Base-by-base conservation (phyloP, 2,113 vertebrate genomes). In the Neogobius melanostomus region DNA sequence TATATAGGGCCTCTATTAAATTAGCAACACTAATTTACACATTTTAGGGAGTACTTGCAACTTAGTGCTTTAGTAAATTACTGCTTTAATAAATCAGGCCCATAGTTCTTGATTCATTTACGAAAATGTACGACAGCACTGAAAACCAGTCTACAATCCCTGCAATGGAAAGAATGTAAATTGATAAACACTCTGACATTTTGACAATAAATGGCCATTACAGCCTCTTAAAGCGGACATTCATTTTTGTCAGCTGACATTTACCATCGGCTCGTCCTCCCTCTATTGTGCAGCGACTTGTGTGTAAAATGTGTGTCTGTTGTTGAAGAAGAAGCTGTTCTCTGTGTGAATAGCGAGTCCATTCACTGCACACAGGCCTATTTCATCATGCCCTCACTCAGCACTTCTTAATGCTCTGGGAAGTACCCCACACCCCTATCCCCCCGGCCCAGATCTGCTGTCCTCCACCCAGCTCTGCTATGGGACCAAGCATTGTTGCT, bases 371-470 rank as follows among this genome's bases (percentile, higher is more conserved):
- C 64, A 76, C 21, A 54, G 69, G 74, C 64, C 68, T n/a, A 44
- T 77, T 80, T 80, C 71, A 80, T 78, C 64, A 76, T 57, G 61
- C 69, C 70, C 60, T 86, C 80, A 84, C 80, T 81, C 81, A 81
- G 77, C 80, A 74, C 71, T 81, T 81, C 61, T 65, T 74, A 82
- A 77, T 69, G 62, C 74, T 74, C 5, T 52, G 73, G 85, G 80
- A 87, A 81, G 62, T 72, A 65, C 75, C 81, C 77, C 66, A 49
- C 71, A 7, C 70, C 48, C 73, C 50, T 42, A 74, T 51, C 69
- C 56, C 12, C 12, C 28, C 6, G 3, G 12, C 59, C 59, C 59
- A 61, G 44, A 44, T 68, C 49, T 59, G 67, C 74, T 64, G 64
- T 64, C 64, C 71, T 79, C 70, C 69, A 68, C 47, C 62, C 53